A percentile compares a stretch with the other conserved stretches of the same genome.
Conservation (phyloP, 2,113 vertebrate genomes). For the Oreamnos americanus region DNA sequence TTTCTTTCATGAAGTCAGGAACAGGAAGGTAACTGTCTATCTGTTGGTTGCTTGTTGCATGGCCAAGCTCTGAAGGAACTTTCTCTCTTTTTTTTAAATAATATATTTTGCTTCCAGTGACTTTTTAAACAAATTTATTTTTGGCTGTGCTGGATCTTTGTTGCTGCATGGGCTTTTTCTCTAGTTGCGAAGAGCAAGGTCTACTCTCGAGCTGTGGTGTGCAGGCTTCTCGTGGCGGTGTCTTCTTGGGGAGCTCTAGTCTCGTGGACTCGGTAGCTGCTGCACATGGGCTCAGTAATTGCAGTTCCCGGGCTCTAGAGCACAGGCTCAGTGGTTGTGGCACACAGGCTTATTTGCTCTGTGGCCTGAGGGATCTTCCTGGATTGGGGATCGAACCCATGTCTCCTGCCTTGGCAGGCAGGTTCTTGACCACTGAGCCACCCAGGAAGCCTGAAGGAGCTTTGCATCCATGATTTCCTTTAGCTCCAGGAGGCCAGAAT, state of each 20-base stretch:
- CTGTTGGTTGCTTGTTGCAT: not conserved
- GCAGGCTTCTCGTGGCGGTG: not conserved
- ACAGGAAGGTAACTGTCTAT: not conserved
- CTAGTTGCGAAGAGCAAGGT: not conserved
- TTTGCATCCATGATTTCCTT: not conserved
- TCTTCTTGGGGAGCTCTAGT: not conserved
- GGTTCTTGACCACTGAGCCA: not conserved
- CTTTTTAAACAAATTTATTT: not conserved
- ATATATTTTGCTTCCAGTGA: not conserved
- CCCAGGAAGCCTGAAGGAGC: not conserved
- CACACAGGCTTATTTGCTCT: not conserved
- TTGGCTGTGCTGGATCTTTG: not conserved
- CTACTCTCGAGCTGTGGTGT: not conserved
- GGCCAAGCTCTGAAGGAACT: not conserved
- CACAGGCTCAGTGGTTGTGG: not conserved
- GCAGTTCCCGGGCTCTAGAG: not conserved
- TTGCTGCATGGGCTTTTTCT: not conserved
- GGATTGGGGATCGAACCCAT: fast-evolving
- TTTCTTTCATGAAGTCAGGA: not conserved
- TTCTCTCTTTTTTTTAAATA: not conserved
- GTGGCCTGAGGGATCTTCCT: not conserved
- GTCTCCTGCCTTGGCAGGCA: not conserved
- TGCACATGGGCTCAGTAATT: not conserved
- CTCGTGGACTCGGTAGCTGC: not conserved
- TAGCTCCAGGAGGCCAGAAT: not conserved